Conservation (phyloP, 2,797 vertebrate genomes). For the Characodon lateralis region DNA sequence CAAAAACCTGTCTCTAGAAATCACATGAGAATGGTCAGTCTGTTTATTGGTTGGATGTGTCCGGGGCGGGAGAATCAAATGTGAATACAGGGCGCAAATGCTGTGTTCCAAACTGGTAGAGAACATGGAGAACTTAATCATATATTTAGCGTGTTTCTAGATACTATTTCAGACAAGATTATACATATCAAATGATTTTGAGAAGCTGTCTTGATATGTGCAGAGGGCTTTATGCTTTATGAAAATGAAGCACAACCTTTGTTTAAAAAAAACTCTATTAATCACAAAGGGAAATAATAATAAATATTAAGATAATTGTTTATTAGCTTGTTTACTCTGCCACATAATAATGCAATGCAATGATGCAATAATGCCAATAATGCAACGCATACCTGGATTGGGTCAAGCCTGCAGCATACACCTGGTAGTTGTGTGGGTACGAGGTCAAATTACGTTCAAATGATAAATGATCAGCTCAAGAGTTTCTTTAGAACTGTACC, state of each 20-base stretch:
- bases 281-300: too few relatives aligned
- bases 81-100: not conserved
- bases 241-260: too few relatives aligned
- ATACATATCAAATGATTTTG: not conserved
- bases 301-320: too few relatives aligned
- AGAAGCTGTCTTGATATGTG: not conserved
- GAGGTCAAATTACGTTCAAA: not conserved
- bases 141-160: not conserved
- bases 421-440: not conserved
- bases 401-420: not conserved
- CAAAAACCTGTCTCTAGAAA: too few relatives aligned
- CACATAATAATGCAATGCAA: not conserved
- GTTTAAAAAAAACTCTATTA: too few relatives aligned
- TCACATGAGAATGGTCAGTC: too few relatives aligned
- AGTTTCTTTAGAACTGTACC: not conserved
- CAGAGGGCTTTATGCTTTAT: not conserved
- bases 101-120: not conserved
- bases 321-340: not conserved
- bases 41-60: too few relatives aligned
- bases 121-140: not conserved
- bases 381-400: not conserved
- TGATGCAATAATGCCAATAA: not conserved
- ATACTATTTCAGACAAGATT: not conserved
- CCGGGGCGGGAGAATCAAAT: not conserved
- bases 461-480: not conserved